Conservation (phyloP, 2,888 invertebrate species). For the Congeria kusceri region DNA sequence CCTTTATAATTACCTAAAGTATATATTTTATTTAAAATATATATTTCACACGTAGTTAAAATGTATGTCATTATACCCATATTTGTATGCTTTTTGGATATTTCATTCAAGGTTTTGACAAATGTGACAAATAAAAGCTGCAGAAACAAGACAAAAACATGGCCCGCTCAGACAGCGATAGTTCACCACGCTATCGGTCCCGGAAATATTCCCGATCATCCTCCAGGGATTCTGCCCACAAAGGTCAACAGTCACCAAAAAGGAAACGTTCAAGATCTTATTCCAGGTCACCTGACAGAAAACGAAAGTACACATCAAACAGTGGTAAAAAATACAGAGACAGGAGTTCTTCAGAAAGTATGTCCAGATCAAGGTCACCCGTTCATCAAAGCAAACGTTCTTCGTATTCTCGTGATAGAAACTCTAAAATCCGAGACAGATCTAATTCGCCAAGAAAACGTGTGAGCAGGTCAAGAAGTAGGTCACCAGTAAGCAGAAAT, state of each 20-base stretch:
- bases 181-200: background rate
- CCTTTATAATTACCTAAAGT: no score
- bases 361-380: conserved; percentile 7
- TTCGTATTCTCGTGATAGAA: no score
- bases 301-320: conserved; percentile 8
- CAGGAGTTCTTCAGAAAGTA: conserved; percentile 1
- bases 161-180: background rate
- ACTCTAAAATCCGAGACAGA: conserved; percentile 10
- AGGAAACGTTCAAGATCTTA: conserved; percentile 25
- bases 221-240: background rate
- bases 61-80: no score
- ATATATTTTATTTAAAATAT: no score
- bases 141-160: no score
- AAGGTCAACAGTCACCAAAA: background rate
- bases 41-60: no score
- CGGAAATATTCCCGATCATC: background rate
- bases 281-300: conserved; percentile 13
- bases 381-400: background rate
- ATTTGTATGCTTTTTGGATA: no score
- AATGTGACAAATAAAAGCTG: no score
- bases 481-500: conserved; percentile 7
- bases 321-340: background rate
- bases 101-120: no score
- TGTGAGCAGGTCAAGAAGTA: conserved; percentile 35
- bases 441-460: no score